Evolutionary conservation across 2,888 invertebrate genomes (phyloP).

Genomic region (Caenorhabditis sp.): DNA sequence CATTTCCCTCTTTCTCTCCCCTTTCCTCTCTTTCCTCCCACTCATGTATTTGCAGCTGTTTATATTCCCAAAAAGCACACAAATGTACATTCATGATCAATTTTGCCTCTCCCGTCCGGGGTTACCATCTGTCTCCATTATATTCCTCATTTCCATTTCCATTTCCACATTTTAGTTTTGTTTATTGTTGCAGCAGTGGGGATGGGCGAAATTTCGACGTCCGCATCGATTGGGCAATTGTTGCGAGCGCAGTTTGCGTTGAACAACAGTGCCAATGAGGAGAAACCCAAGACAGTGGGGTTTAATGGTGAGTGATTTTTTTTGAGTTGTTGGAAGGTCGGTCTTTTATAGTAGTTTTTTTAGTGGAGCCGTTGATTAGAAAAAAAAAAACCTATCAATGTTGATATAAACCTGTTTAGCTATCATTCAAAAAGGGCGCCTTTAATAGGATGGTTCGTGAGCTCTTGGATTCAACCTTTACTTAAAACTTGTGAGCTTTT

Average conservation of each 20-base stretch:
- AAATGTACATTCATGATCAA: neutral
- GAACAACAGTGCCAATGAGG: conserved; percentile 15
- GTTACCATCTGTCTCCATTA: conserved; percentile 1
- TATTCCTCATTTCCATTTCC: too few relatives aligned
- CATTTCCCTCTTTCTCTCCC: neutral
- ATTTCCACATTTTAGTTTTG: neutral
- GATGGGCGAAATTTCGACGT: conserved; percentile 7
- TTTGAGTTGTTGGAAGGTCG: too few relatives aligned
- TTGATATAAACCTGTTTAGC: too few relatives aligned
- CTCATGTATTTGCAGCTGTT: conserved; percentile 9
- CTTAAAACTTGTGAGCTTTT: too few relatives aligned
- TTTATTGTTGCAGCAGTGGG: neutral
- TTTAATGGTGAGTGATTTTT: too few relatives aligned
- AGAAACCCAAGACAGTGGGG: conserved; percentile 39
- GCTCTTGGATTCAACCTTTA: too few relatives aligned
- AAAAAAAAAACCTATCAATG: too few relatives aligned
- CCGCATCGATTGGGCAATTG: conserved; percentile 30
- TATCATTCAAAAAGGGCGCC: too few relatives aligned
- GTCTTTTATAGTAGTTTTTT: too few relatives aligned
- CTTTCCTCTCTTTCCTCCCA: neutral
- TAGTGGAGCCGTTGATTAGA: too few relatives aligned
- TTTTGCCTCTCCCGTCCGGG: conserved; percentile 5
- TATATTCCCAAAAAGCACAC: neutral
- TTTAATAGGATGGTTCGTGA: too few relatives aligned
- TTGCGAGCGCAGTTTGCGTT: conserved; percentile 29